Percentiles rank a stretch among this genome's conserved stretches.
phyloP scores from a whole-genome alignment of 2,888 invertebrate species.

The Orchesellides sinensis region DNA sequence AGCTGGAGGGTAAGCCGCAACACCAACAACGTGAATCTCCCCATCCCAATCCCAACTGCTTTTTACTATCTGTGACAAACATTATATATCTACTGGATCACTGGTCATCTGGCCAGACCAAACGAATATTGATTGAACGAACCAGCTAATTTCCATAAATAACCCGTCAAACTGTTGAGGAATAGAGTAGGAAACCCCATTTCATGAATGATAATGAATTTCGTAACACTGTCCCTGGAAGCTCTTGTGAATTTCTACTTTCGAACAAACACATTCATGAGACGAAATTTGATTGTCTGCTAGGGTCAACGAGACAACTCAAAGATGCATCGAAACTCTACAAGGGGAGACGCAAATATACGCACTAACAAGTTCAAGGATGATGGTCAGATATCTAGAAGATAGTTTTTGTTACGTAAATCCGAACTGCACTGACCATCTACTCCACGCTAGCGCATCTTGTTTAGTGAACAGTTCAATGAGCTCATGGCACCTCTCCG shows the following conservation, averaged over 20 bases:
- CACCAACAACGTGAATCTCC: too few relatives aligned
- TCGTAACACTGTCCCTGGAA: neutral
- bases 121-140: conserved; percentile 9
- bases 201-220: conserved; percentile 55
- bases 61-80: too few relatives aligned
- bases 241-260: too few relatives aligned
- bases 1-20: too few relatives aligned
- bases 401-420: neutral
- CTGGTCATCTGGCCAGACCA: neutral
- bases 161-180: conserved; percentile 4
- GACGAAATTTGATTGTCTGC: conserved; percentile 27
- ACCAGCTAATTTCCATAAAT: conserved; percentile 23
- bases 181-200: conserved; percentile 24
- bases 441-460: neutral
- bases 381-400: neutral
- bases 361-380: conserved; percentile 44
- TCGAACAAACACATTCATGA: neutral
- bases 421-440: conserved; percentile 1
- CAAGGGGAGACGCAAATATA: neutral
- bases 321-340: conserved; percentile 7
- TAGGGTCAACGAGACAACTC: conserved; percentile 34
- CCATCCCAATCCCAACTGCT: too few relatives aligned
- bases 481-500: neutral
- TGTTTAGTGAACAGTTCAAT: conserved; percentile 18
- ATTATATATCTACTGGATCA: neutral